Evolutionary conservation across 2,113 vertebrate genomes (phyloP).

Genomic region (Oncorhynchus clarkii): DNA sequence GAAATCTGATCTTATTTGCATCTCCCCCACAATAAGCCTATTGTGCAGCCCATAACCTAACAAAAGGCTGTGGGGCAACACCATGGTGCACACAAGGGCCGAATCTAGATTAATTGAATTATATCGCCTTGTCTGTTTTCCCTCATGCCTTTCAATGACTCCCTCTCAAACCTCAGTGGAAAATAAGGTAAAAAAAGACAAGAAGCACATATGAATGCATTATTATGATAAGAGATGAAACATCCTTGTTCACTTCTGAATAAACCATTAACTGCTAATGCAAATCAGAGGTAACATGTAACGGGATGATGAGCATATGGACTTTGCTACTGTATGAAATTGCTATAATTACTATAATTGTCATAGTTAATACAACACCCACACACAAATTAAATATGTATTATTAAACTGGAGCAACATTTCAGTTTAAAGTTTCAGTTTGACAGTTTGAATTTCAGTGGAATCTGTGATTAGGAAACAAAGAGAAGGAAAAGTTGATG

Average conservation of each 20-base stretch:
- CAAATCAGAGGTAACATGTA: background rate
- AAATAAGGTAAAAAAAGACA: no score
- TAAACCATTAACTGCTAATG: background rate
- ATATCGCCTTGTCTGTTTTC: background rate
- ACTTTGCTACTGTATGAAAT: no score
- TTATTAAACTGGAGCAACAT: no score
- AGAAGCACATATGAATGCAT: background rate
- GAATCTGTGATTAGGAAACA: no score
- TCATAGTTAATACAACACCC: no score
- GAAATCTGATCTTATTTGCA: conserved; percentile 39
- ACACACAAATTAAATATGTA: no score
- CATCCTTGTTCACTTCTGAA: background rate
- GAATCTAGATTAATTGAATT: background rate
- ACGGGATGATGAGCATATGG: background rate
- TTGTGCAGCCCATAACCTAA: conserved; percentile 18
- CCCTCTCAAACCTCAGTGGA: background rate
- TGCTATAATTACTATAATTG: no score
- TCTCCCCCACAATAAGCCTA: conserved; percentile 16
- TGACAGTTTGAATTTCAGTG: no score
- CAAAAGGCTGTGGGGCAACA: conserved; percentile 1
- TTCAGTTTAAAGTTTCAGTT: no score
- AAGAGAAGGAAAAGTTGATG: no score
- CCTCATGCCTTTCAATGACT: conserved; percentile 5
- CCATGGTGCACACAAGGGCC: conserved; percentile 2
- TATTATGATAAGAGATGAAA: background rate